phyloP scores from a whole-genome alignment of 2,888 invertebrate species.

The Hemithea aestivaria region DNA sequence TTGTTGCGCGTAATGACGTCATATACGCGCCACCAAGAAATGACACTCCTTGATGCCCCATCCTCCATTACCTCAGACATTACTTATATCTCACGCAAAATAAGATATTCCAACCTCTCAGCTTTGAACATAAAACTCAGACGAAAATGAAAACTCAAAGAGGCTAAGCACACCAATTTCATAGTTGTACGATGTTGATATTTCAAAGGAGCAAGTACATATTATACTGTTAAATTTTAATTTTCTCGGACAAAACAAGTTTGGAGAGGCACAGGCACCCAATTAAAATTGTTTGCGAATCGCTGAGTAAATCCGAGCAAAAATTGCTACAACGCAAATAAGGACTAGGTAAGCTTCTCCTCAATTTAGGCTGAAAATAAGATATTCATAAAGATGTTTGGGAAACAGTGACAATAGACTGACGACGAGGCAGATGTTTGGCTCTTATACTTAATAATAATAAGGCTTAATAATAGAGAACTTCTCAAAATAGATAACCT shows the following conservation, averaged over 20 bases:
- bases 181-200: conserved; percentile 20
- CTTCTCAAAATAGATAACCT: too few relatives aligned
- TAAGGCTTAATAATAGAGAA: too few relatives aligned
- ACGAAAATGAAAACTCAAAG: conserved; percentile 6
- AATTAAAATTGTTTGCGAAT: conserved; percentile 75
- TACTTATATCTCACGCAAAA: conserved; percentile 43
- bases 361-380: conserved; percentile 71
- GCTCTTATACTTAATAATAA: conserved; percentile 29
- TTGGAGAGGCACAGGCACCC: conserved; percentile 64
- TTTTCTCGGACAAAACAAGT: conserved; percentile 55
- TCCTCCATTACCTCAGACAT: conserved; percentile 62
- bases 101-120: conserved; percentile 44
- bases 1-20: conserved; percentile 61
- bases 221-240: conserved; percentile 40
- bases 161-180: conserved; percentile 11
- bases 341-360: conserved; percentile 65
- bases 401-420: conserved; percentile 53
- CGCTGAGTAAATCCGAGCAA: conserved; percentile 63
- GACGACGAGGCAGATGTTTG: conserved; percentile 33
- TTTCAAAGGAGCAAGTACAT: conserved; percentile 25
- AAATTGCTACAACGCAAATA: conserved; percentile 66
- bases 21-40: conserved; percentile 45
- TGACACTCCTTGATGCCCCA: conserved; percentile 39
- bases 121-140: conserved; percentile 9
- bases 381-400: conserved; percentile 72